Evolutionary conservation across 2,888 invertebrate species (phyloP), one percentile per base, ranked within the genome.

Genomic region (Xiphydria camelus): DNA sequence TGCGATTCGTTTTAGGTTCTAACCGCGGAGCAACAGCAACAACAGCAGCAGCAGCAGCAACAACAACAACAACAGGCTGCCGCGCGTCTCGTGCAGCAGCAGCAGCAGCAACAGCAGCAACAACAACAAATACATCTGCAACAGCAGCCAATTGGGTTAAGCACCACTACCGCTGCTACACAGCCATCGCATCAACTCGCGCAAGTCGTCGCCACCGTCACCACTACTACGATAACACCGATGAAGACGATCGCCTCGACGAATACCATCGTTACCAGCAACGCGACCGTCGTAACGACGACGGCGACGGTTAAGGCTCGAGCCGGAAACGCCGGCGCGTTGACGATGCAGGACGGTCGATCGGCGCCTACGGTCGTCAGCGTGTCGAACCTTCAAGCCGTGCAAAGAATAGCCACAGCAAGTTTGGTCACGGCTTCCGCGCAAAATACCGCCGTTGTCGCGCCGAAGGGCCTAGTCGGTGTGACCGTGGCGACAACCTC

Each of bases 401-500:
- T 68, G 1, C 78, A 78, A 43, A 59, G 77, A 44, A 65, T 76
- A 6, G 68, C 73, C 0, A 61, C 68, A 0, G 67, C 73, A 2
- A 68, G 59, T 45, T 53, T 74, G 4, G 71, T 70, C 0, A 59
- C 70, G 0, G 55, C 70, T 4, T 58, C 62, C 4, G 60, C 60
- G 25, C 68, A 68, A 39, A 65, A 51, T 53, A 72, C 66, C 26
- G 47, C 67, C 0, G 53, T 53, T 1, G 57, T 58, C 1, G 49
- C 54, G 3, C 76, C 76, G 40, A 77, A 76, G 33, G 68, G 73
- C 2, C 53, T 75, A 9, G 73, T 78, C 3, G 78, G 80, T 2
- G 79, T 80, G 0, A 79, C 79, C 23, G 75, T 80, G 47, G 77
- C 79, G 4, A 76, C 81, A 0, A 59, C 68, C 0, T 51, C 68